Evolutionary conservation across 1,140 invertebrate species (phyloP).

Genomic region (Colletes latitarsis): DNA sequence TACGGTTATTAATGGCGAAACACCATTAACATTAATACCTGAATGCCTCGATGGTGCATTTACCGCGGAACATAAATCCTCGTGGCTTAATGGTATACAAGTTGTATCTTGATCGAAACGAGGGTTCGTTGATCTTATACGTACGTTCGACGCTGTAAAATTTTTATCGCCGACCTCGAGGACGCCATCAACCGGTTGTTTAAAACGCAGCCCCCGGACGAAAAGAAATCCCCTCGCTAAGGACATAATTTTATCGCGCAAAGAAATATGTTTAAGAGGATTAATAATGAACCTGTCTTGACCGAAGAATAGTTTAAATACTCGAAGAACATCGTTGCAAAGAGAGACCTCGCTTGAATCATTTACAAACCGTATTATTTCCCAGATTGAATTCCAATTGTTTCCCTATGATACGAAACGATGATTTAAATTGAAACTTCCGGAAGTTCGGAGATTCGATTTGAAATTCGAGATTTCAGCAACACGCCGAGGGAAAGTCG

Average conservation of each 20-base stretch:
- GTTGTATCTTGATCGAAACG: neutral
- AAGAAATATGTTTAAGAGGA: too few relatives aligned
- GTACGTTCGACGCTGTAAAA: slow-evolving; percentile 9
- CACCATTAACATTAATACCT: slow-evolving; percentile 25
- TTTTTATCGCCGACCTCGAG: neutral
- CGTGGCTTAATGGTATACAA: neutral
- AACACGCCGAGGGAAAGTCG: neutral
- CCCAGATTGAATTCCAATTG: neutral
- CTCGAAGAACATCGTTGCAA: too few relatives aligned
- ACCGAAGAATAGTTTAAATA: too few relatives aligned
- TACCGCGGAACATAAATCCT: slow-evolving; percentile 7
- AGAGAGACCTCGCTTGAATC: too few relatives aligned
- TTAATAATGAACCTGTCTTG: too few relatives aligned
- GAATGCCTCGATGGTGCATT: neutral
- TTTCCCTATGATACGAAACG: neutral
- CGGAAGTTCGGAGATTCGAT: neutral
- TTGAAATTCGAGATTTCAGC: neutral
- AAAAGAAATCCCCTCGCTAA: too few relatives aligned
- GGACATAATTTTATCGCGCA: too few relatives aligned
- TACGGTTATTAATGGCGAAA: slow-evolving; percentile 9
- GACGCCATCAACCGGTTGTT: too few relatives aligned
- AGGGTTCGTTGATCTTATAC: neutral
- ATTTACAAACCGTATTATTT: neutral
- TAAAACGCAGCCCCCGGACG: too few relatives aligned
- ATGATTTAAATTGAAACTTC: neutral